phyloP scores from a whole-genome alignment of 2,113 vertebrate species.

The Lethenteron reissneri region DNA sequence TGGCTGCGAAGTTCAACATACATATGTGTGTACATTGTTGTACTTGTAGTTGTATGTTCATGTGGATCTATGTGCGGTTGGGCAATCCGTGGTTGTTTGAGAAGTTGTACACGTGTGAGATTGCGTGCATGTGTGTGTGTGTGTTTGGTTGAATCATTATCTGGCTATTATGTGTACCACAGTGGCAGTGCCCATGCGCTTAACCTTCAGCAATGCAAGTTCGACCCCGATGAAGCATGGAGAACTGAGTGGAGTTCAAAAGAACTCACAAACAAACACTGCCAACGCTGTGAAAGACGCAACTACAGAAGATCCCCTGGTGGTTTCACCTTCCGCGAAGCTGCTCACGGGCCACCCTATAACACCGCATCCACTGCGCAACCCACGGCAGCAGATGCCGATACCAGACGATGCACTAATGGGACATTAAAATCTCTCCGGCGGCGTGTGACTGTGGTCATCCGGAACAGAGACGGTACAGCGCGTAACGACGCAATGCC shows the following conservation, averaged over 20 bases:
- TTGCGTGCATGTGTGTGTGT: neutral
- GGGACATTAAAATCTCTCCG: too few relatives aligned
- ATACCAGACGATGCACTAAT: too few relatives aligned
- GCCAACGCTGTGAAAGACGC: neutral
- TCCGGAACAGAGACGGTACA: too few relatives aligned
- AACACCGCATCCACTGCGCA: too few relatives aligned
- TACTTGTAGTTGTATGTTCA: neutral
- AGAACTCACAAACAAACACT: neutral
- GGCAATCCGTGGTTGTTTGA: neutral
- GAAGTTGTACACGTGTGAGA: neutral
- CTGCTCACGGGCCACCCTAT: neutral
- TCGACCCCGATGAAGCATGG: neutral
- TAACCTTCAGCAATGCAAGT: neutral
- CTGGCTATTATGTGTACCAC: neutral
- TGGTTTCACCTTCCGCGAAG: neutral
- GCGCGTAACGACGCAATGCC: too few relatives aligned
- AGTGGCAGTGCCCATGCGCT: neutral
- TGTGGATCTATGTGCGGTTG: neutral
- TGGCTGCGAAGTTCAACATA: neutral
- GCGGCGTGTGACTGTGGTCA: too few relatives aligned
- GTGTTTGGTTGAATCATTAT: neutral
- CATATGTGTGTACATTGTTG: neutral
- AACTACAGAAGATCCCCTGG: neutral
- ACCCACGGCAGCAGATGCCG: too few relatives aligned
- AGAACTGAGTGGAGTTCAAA: neutral